Percentiles rank a stretch among this genome's conserved stretches.
Evolutionary conservation across 2,797 vertebrate species (phyloP).

Genomic region (Acanthornis magna): DNA sequence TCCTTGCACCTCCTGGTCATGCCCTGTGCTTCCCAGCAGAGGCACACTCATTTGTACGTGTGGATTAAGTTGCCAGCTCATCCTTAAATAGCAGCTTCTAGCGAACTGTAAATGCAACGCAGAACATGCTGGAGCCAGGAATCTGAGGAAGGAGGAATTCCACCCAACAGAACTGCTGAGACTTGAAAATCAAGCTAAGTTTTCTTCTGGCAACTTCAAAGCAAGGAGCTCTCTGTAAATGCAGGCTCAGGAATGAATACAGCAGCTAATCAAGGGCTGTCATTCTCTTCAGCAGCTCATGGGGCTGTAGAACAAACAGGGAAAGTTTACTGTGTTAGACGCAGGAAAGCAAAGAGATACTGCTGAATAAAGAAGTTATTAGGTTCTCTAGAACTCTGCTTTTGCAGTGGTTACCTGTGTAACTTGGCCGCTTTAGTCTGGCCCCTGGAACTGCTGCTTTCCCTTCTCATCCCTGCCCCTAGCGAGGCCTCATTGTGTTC

Average conservation of each 20-base stretch:
- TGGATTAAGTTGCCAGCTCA: constrained; percentile 18
- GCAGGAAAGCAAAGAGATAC: not conserved
- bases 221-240: not conserved
- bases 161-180: not conserved
- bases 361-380: not conserved
- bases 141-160: constrained; percentile 44
- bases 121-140: not conserved
- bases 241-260: not conserved
- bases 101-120: not conserved
- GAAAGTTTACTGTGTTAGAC: not conserved
- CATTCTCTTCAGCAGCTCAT: not conserved
- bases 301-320: not conserved
- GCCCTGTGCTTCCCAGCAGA: not conserved
- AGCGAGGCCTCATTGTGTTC: not conserved
- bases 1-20: not conserved
- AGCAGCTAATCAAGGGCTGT: not conserved
- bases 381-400: not conserved
- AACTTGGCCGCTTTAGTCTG: not conserved
- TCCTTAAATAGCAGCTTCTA: constrained; percentile 25
- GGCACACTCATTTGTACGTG: not conserved
- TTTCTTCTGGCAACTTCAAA: constrained; percentile 30
- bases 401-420: not conserved
- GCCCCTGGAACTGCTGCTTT: not conserved
- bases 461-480: not conserved
- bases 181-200: constrained; percentile 13